Percentiles rank a stretch among this genome's conserved stretches.
Evolutionary conservation across 1,140 invertebrate genomes (phyloP).

Genomic region (Parapsyche elsis): DNA sequence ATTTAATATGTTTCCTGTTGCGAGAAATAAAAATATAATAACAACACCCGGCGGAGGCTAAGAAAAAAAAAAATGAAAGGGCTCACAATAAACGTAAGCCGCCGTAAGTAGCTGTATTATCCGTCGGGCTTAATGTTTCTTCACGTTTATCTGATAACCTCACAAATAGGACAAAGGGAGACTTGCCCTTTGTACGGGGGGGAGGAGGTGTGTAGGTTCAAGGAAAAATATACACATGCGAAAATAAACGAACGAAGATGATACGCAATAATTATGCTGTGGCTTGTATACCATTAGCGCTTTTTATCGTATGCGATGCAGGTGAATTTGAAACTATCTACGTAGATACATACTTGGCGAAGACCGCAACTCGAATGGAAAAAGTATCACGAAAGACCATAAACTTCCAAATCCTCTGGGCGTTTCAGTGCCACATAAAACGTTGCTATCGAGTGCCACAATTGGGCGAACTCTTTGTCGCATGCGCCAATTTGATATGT

Average conservation of each 20-base stretch:
- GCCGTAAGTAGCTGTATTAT: conserved; percentile 37
- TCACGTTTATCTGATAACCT: conserved; percentile 29
- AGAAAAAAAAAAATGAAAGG: background rate
- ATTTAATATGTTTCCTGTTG: conserved; percentile 32
- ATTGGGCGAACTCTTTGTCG: conserved; percentile 4
- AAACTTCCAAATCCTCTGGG: conserved; percentile 17
- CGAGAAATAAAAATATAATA: conserved; percentile 10
- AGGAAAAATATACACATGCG: background rate
- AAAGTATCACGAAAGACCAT: conserved; percentile 8
- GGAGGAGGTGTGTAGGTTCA: background rate
- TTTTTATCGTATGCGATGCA: too few species aligned
- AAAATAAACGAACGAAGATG: background rate
- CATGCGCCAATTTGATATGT: conserved; percentile 13
- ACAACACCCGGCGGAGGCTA: background rate
- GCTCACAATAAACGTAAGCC: conserved; percentile 42
- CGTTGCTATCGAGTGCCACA: background rate
- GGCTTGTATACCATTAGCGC: too few species aligned
- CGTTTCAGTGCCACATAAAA: background rate
- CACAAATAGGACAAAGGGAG: conserved; percentile 22
- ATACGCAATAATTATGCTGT: background rate
- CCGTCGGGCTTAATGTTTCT: conserved; percentile 36
- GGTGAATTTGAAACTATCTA: background rate
- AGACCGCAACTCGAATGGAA: background rate
- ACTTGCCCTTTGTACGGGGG: background rate
- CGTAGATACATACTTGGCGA: background rate